Evolutionary conservation across 2,797 vertebrate species (phyloP).

Genomic region (Sebastiscus albofasciatus): DNA sequence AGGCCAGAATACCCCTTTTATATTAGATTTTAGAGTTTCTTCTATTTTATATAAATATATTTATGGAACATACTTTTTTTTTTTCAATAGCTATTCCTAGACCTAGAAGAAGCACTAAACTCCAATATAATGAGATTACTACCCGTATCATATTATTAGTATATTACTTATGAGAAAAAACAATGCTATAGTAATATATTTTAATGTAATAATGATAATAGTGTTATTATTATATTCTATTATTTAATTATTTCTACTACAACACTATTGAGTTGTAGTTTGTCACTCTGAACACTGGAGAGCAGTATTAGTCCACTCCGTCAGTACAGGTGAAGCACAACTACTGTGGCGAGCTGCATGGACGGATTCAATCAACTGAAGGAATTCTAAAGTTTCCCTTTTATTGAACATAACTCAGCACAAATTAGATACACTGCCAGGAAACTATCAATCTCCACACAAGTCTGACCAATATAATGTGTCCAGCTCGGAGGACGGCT

Average conservation of each 20-base stretch:
- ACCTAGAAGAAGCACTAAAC: too few relatives aligned
- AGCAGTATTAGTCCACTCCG: background rate
- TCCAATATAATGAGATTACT: too few relatives aligned
- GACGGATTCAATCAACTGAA: too few relatives aligned
- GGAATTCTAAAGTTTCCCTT: too few relatives aligned
- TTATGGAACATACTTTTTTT: too few relatives aligned
- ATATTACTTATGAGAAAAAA: background rate
- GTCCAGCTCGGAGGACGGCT: too few relatives aligned
- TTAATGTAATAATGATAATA: background rate
- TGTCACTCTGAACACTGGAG: background rate
- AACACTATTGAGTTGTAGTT: background rate
- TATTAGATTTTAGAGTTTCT: too few relatives aligned
- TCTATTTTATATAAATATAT: too few relatives aligned
- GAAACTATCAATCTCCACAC: background rate
- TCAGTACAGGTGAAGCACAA: background rate
- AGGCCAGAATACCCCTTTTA: too few relatives aligned
- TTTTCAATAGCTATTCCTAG: too few relatives aligned
- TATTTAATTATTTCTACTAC: background rate
- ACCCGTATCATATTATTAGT: background rate
- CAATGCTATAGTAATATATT: background rate
- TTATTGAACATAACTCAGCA: too few relatives aligned
- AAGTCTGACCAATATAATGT: background rate
- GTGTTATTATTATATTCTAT: background rate
- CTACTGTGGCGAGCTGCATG: background rate
- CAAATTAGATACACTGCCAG: background rate